Percentiles rank a stretch among this genome's conserved stretches.
Evolutionary conservation across 1,140 invertebrate genomes (phyloP).

Genomic region (Leptinotarsa texana): DNA sequence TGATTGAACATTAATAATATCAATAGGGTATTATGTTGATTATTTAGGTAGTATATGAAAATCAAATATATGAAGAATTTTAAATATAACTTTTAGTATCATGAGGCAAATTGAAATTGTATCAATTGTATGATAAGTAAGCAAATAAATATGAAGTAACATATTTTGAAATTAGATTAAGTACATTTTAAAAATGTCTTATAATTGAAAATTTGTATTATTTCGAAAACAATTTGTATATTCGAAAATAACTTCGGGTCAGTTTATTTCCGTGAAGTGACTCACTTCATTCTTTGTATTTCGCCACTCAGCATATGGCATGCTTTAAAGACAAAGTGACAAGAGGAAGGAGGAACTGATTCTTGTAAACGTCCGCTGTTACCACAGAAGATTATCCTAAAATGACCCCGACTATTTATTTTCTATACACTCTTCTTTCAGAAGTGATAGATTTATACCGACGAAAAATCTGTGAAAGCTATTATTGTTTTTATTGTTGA

Average conservation of each 20-base stretch:
- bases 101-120: no score
- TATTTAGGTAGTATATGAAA: no score
- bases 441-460: constrained; percentile 3
- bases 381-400: constrained; percentile 4
- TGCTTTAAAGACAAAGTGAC: constrained; percentile 6
- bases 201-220: no score
- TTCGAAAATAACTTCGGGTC: not conserved
- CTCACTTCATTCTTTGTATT: constrained; percentile 1
- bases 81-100: no score
- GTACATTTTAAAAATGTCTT: no score
- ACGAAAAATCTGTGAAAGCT: not conserved
- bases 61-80: no score
- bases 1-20: no score
- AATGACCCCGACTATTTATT: constrained; percentile 3
- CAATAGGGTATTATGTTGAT: no score
- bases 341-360: constrained; percentile 1
- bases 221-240: not conserved
- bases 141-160: no score
- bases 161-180: no score
- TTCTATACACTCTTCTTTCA: not conserved
- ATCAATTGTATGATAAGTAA: no score
- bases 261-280: not conserved
- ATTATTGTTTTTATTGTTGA: constrained; percentile 9
- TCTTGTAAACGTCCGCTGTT: not conserved
- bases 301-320: not conserved